Base-by-base conservation (phyloP, 2,888 invertebrate genomes). In the Parasteatoda lunata region DNA sequence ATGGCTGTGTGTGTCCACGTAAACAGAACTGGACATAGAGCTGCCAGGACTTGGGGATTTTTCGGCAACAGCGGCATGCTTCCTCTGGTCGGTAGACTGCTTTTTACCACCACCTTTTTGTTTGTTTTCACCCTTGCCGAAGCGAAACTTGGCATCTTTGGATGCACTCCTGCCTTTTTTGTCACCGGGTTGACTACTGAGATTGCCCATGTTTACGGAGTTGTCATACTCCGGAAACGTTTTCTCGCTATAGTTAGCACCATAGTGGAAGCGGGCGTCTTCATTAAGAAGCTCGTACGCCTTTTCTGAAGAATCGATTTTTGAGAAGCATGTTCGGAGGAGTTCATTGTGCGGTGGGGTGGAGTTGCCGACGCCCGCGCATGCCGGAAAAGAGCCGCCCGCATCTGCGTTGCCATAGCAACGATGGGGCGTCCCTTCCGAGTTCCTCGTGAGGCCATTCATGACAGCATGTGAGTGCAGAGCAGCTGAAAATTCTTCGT, bases 1-100 rank as follows among this genome's bases (percentile, higher is more conserved):
- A 64, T 86, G 89, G 49, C 89, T 89, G 71, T 88, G 84, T 6
- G 89, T 88, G 75, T 89, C 89, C 59, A 88, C 84, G 51, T 89
- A 89, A 13, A 84, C 77, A n/a, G 86, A 86, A 45, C 89, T 89
- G 52, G 89, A 88, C 73, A 89, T 65, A 49, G 89, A 89, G 48
- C 89, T 89, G 4, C 87, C 89, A 4, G 89, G 88, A 51, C 89
- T 89, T 30, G 89, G 89, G 3, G 81, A 78, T 13, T 81, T 69
- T 65, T 87, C 89, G 15, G 64, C 64, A 8, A 73, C 51, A n/a
- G 48, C 54, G 30, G 81, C 48, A 4, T 51, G 49, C 9, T 51
- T 70, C n/a, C 47, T 64, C 65, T 65, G 65, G 48, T 54, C 48
- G 5, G 49, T 3, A 3, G 71, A 49, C 30, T 64, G 9, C 71